Evolutionary conservation across 2,797 vertebrate genomes (phyloP), one percentile per base, ranked within the genome.

Genomic region (Iguana delicatissima): DNA sequence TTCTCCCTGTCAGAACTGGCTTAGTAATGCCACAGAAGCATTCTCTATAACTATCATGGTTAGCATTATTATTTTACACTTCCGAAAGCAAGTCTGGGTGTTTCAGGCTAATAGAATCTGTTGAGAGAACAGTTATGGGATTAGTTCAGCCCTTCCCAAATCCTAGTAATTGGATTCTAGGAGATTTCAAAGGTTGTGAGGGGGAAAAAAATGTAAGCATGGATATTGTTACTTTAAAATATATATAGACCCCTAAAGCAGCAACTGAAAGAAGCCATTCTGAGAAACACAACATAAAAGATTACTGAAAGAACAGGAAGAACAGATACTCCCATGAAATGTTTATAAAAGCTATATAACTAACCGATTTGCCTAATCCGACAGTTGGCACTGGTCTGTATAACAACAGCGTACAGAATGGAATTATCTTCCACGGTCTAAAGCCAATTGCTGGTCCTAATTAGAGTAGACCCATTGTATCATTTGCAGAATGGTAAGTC

Each of bases 81-180:
- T 84, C n/a, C 89, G 77, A 94, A 76, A 0, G 0, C 4, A 67
- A 4, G 1, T 88, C 81, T 90, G 32, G 6, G 62, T 29, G 67
- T 92, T 35, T 81, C 89, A 77, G 84, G 86, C 55, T 10, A 93
- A 76, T 8, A 92, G 55, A 92, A 89, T 91, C 55, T 89, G 90
- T 91, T 86, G 87, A 81, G 83, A 80, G 84, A 74, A 88, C 84
- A 91, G 77, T 89, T 91, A 80, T 73, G 29, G 67, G 76, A 89
- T 89, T 91, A 89, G 87, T 77, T 52, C 79, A 89, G 67, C 73
- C 87, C 73, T 91, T 72, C 42, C 62, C 73, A 72, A 84, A 91
- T 91, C 81, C 83, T 91, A 81, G 87, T 89, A 89, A 91, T 80
- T 85, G 76, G 90, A 85, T 88, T 91, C 90, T 88, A 81, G 64